Base-by-base conservation (phyloP, 2,113 vertebrate genomes). In the Puffinus mauretanicus region DNA sequence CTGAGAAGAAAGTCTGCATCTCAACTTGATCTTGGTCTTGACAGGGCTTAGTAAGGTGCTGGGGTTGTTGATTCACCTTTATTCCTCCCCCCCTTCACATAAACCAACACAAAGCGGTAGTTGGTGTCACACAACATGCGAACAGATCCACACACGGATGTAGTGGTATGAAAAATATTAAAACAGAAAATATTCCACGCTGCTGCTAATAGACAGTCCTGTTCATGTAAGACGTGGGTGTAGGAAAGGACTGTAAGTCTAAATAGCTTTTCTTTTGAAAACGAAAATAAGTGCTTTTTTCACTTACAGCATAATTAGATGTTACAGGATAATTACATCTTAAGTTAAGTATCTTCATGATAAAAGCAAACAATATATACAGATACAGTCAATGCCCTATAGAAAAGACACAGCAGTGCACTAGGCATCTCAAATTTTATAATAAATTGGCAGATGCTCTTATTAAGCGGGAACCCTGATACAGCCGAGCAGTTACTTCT, bases 361-460 rank as follows among this genome's bases (percentile, higher is more conserved):
- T 62, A 24, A 77, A 76, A 86, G 34, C 40, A 46, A 52, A 52
- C n/a, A 7, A 3, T 58, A 7, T 54, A 16, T 64, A 46, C 44
- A 54, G 54, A 15, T 75, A 54, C 6, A 4, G 38, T 73, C 26
- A 69, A 51, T 66, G 72, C 32, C 22, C n/a, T 55, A 3, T 47
- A 66, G 77, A 67, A 75, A 58, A 84, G 42, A 55, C 72, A 77
- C 47, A 65, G n/a, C 2, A 1, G 27, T 72, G 26, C 38, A 46
- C 32, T 20, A 73, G 29, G 34, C 57, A 46, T 66, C 69, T 72
- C 44, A 64, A 36, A 49, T 80, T 91, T 90, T 80, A 22, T 42
- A 77, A 77, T 72, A 57, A 91, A 96, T 57, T 52, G 47, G 11
- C 70, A 86, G 64, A 60, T 92, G 69, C 60, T 94, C 17, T 36